Conservation (phyloP, 2,888 invertebrate genomes). For the Drosophila buzzatii region DNA sequence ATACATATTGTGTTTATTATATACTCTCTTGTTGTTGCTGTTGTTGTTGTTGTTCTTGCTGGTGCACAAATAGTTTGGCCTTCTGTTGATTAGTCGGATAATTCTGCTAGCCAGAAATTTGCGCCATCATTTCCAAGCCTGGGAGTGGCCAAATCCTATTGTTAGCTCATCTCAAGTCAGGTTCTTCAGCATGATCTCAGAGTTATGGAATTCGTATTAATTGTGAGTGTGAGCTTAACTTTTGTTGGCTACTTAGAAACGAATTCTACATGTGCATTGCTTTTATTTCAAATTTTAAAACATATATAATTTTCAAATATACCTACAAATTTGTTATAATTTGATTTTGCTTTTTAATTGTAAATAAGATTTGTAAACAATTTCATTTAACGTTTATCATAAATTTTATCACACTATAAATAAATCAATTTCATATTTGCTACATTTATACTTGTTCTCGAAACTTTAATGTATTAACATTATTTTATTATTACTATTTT, state of each 20-base stretch:
- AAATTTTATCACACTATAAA: too few species aligned
- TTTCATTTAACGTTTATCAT: too few species aligned
- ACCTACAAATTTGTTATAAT: too few species aligned
- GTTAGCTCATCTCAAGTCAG: slow-evolving; percentile 48
- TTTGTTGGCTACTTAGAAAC: slow-evolving; percentile 26
- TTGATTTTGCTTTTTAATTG: too few species aligned
- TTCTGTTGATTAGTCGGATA: slow-evolving; percentile 70
- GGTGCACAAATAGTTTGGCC: slow-evolving; percentile 39
- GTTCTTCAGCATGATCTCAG: slow-evolving; percentile 45
- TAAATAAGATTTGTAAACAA: too few species aligned
- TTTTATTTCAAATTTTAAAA: background rate
- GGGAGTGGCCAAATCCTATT: slow-evolving; percentile 65
- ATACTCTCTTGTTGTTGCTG: background rate
- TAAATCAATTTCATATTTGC: too few species aligned
- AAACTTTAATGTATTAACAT: too few species aligned
- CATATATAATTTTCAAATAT: too few species aligned
- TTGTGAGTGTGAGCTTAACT: background rate
- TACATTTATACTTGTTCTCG: too few species aligned
- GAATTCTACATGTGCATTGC: slow-evolving; percentile 1
- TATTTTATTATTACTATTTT: too few species aligned
- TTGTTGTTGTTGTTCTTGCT: slow-evolving; percentile 14
- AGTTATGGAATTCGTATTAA: slow-evolving; percentile 36
- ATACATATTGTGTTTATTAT: slow-evolving; percentile 9
- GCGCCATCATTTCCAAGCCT: slow-evolving; percentile 59
- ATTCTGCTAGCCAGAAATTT: slow-evolving; percentile 56